Base-by-base conservation (phyloP, 2,113 vertebrate species). In the Fulica atra region DNA sequence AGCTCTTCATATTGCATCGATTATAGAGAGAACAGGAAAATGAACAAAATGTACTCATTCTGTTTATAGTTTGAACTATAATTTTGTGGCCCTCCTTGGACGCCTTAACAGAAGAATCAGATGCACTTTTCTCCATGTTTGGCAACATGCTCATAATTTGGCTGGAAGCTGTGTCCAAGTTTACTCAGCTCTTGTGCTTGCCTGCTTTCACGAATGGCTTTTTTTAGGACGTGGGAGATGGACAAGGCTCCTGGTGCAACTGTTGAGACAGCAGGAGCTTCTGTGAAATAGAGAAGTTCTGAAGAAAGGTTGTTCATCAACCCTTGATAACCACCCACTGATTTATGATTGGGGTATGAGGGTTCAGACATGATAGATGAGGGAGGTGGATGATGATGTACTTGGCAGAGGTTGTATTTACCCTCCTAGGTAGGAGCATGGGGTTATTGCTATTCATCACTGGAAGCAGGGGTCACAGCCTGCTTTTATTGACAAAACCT, bases 31-130 rank as follows among this genome's bases (percentile, higher is more conserved):
- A 95, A 91, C 83, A 94, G 92, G 94, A 95, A 94, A 95, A 96
- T 77, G 96, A 97, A 98, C 97, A 97, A 96, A 96, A 63, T 96
- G 97, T 97, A 86, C 97, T 97, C 95, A 61, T 88, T 95, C 93
- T 96, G 97, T 93, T 97, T 97, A 93, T 96, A 95, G 81, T 93
- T 96, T 63, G 89, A 96, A 78, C 95, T 97, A 89, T 96, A 97
- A 97, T 97, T 96, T 96, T 97, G 96, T 69, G 89, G 96, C 96
- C 86, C 92, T 88, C 88, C 96, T 97, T 95, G 97, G 97, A 96
- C 76, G 94, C 77, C 66, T 95, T 2, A 61, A 89, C 42, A 93
- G 94, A 86, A 93, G 95, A 97, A 70, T 91, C 87, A 96, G 96
- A 97, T 81, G 82, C 85, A 91, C 78, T 97, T 92, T 84, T 94